Conservation (phyloP, 2,797 vertebrate genomes). For the Tapirus indicus region DNA sequence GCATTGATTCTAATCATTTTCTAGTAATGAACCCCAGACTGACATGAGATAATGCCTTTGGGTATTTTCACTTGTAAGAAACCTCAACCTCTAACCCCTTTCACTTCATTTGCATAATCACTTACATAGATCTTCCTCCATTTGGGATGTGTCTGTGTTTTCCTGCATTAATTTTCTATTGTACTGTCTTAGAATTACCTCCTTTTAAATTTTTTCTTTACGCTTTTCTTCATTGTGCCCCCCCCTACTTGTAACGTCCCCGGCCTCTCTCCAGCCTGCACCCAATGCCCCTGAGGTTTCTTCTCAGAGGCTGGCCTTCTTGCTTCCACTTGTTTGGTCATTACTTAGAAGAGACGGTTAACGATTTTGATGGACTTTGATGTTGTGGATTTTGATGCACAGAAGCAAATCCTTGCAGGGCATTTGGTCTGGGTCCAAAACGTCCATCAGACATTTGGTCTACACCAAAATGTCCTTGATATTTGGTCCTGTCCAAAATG, state of each 20-base stretch:
- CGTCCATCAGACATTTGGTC: no score
- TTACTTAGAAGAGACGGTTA: background rate
- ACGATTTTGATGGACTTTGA: background rate
- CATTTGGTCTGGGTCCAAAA: no score
- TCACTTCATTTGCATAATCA: conserved; percentile 73
- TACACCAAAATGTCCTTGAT: no score
- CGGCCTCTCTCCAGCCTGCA: background rate
- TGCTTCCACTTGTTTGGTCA: background rate
- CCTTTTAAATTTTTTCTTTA: background rate
- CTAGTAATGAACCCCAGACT: conserved; percentile 45
- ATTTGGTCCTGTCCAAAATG: no score
- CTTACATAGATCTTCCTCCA: conserved; percentile 47
- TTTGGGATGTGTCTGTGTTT: conserved; percentile 1
- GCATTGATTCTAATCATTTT: conserved; percentile 75
- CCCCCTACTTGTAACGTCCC: no score
- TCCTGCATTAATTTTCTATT: conserved; percentile 31
- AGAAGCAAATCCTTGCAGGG: background rate
- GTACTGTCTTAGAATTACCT: background rate
- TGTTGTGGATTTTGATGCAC: background rate
- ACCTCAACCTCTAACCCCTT: conserved; percentile 54
- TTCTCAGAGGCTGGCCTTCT: background rate
- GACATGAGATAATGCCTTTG: conserved; percentile 39
- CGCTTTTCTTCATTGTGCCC: background rate
- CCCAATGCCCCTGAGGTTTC: background rate
- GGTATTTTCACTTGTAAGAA: conserved; percentile 72